phyloP scores from a whole-genome alignment of 1,140 invertebrate genomes.

The Eueides isabella region DNA sequence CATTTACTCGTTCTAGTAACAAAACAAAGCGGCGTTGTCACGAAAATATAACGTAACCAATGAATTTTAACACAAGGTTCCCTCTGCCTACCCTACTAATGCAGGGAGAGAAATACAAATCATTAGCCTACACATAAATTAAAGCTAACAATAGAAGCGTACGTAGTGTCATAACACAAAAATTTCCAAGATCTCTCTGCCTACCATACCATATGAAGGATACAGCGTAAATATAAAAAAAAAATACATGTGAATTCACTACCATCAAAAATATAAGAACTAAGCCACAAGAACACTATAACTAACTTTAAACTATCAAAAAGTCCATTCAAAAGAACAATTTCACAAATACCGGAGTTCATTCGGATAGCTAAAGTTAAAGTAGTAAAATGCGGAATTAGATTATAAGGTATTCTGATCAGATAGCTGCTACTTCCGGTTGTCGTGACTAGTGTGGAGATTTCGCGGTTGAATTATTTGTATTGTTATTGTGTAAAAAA shows the following conservation, averaged over 20 bases:
- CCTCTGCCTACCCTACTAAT: too few relatives aligned
- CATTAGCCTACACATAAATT: too few relatives aligned
- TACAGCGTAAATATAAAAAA: background rate
- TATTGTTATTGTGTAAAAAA: background rate
- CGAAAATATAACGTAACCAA: too few relatives aligned
- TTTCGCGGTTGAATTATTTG: background rate
- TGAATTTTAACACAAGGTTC: too few relatives aligned
- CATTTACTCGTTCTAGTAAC: too few relatives aligned
- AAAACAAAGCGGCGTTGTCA: too few relatives aligned
- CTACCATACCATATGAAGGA: too few relatives aligned
- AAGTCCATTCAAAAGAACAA: background rate
- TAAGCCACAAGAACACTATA: background rate
- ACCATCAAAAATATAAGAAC: background rate
- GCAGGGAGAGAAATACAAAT: too few relatives aligned
- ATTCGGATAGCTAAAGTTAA: background rate
- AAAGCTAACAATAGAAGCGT: too few relatives aligned
- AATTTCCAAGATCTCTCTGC: too few relatives aligned
- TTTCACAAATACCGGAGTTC: constrained; percentile 2
- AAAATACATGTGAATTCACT: background rate
- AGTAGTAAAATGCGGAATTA: constrained; percentile 24
- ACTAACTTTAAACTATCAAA: constrained; percentile 6
- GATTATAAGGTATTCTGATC: constrained; percentile 37
- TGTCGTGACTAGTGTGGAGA: constrained; percentile 8
- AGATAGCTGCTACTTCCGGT: constrained; percentile 13
- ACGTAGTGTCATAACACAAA: too few relatives aligned